These are phyloP conservation scores for Drosophila peninsularis DNA, from an alignment of 2,888 invertebrate species.

Conservation along the genomic window DNA sequence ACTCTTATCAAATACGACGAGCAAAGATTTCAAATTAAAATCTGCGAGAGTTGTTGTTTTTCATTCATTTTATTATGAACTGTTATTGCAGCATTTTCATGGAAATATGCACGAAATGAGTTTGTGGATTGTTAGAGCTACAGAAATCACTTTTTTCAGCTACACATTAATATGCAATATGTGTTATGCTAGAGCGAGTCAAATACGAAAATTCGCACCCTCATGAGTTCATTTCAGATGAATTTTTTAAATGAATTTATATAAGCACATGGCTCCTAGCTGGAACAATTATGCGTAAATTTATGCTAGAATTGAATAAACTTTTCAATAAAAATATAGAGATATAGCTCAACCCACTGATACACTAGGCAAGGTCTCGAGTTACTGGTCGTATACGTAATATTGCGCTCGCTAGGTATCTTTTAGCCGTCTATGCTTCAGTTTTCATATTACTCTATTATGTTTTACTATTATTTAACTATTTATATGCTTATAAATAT, in stretches of 20 bases:
- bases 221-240: neutral
- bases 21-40: conserved; percentile 20
- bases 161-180: neutral
- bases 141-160: neutral
- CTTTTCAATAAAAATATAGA: neutral
- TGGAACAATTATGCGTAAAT: neutral
- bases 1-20: neutral
- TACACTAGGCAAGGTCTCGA: no score
- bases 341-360: neutral
- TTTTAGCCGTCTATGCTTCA: neutral
- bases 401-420: neutral
- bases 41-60: neutral
- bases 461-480: neutral
- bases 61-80: conserved; percentile 7
- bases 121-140: neutral
- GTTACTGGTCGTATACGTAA: neutral
- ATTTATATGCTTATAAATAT: conserved; percentile 9
- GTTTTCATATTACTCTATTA: neutral
- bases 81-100: neutral
- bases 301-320: neutral
- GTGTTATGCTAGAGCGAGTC: neutral
- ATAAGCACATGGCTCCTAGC: no score
- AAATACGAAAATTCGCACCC: neutral
- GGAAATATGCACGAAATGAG: conserved; percentile 6
- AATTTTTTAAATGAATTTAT: neutral